phyloP scores from a whole-genome alignment of 2,888 invertebrate species.

The Cordilura impudica region DNA sequence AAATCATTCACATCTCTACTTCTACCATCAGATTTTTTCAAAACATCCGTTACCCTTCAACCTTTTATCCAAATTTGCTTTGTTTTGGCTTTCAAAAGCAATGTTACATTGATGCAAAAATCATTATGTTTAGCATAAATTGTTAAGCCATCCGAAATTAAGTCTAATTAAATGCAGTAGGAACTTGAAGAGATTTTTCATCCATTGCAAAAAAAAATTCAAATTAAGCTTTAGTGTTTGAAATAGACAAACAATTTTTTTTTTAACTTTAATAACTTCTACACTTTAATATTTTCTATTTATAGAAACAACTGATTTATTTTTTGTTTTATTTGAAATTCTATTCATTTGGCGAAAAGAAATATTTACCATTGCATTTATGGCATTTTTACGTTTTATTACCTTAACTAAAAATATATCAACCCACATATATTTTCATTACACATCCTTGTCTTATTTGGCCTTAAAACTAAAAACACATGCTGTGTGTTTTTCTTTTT shows the following conservation, averaged over 20 bases:
- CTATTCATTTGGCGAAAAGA: neutral
- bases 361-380: conserved; percentile 9
- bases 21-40: no score
- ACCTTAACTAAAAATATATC: neutral
- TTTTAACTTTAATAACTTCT: neutral
- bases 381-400: conserved; percentile 15
- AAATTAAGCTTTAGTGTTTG: neutral
- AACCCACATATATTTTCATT: neutral
- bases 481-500: neutral
- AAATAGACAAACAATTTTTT: neutral
- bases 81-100: neutral
- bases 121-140: neutral
- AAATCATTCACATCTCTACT: no score
- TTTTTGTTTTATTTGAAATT: neutral
- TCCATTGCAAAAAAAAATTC: neutral
- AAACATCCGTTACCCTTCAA: no score
- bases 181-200: neutral
- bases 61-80: no score
- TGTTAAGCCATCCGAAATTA: neutral
- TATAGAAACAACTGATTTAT: no score
- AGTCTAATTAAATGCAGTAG: neutral
- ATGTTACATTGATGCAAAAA: neutral
- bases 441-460: neutral
- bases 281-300: neutral
- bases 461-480: neutral